A percentile compares a stretch with the other conserved stretches of the same genome.
Conservation (phyloP, 2,888 invertebrate genomes). For the Chloromyia formosa region DNA sequence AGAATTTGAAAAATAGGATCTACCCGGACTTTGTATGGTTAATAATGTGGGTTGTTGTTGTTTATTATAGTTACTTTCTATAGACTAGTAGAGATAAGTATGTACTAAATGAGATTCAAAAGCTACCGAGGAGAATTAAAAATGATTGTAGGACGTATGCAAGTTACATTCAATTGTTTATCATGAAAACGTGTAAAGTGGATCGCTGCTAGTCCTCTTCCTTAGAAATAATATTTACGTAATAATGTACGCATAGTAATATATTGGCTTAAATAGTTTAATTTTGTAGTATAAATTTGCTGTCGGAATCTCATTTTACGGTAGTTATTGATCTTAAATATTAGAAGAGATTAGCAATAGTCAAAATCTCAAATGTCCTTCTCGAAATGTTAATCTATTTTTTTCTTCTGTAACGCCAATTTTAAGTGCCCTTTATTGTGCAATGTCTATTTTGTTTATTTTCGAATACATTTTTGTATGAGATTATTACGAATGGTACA, state of each 20-base stretch:
- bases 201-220: slow-evolving; percentile 45
- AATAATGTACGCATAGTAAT: neutral
- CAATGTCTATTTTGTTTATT: neutral
- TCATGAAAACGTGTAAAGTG: slow-evolving; percentile 11
- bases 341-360: neutral
- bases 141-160: too few relatives aligned
- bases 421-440: neutral
- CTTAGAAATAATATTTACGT: slow-evolving; percentile 31
- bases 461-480: slow-evolving; percentile 5
- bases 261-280: slow-evolving; percentile 2
- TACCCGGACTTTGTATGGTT: slow-evolving; percentile 29
- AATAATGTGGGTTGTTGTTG: slow-evolving; percentile 35
- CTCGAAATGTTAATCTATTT: slow-evolving; percentile 14
- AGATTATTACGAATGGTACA: slow-evolving; percentile 24
- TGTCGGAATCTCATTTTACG: slow-evolving; percentile 32
- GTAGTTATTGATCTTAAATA: neutral
- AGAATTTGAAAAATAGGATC: slow-evolving; percentile 13
- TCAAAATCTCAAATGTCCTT: slow-evolving; percentile 31
- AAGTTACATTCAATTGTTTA: neutral
- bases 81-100: too few relatives aligned
- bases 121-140: too few relatives aligned
- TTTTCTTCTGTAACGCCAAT: neutral
- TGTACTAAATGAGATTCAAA: too few relatives aligned
- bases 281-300: neutral
- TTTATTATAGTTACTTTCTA: neutral